Percentiles rank a stretch among this genome's conserved stretches.
phyloP scores from a whole-genome alignment of 2,888 invertebrate genomes.

The Agrotis puta region DNA sequence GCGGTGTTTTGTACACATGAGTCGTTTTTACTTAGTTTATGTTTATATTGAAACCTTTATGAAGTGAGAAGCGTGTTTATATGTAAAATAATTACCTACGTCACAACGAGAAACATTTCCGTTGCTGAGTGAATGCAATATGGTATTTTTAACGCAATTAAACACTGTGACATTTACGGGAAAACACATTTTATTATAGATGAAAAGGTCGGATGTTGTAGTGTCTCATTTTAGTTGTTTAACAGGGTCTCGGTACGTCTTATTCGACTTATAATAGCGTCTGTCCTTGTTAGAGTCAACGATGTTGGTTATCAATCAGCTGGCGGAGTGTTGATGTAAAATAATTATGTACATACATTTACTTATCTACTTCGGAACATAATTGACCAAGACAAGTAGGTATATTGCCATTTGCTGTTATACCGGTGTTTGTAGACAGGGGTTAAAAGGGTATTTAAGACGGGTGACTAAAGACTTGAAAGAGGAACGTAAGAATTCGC shows the following conservation, averaged over 20 bases:
- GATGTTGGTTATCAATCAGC: constrained; percentile 27
- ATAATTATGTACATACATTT: not conserved
- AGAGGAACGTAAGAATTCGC: not conserved
- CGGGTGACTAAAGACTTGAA: not conserved
- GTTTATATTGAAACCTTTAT: constrained; percentile 22
- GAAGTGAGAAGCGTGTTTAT: constrained; percentile 28
- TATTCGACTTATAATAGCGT: constrained; percentile 3
- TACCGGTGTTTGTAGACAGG: not conserved
- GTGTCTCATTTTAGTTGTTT: not conserved
- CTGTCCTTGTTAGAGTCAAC: constrained; percentile 18
- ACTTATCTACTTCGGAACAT: constrained; percentile 11
- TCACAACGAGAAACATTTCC: constrained; percentile 54
- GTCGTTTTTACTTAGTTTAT: constrained; percentile 29
- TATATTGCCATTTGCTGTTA: constrained; percentile 6
- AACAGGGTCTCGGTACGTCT: not conserved
- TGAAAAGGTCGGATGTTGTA: not conserved
- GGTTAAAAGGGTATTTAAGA: not conserved
- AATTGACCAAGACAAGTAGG: constrained; percentile 1
- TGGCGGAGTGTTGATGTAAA: constrained; percentile 26
- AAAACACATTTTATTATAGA: not conserved
- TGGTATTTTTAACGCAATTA: constrained; percentile 31
- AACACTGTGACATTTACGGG: constrained; percentile 1
- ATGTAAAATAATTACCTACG: constrained; percentile 57
- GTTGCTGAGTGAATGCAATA: constrained; percentile 24
- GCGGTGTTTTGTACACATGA: constrained; percentile 36